Conservation (phyloP, 2,888 invertebrate genomes). For the Clanis bilineata region DNA sequence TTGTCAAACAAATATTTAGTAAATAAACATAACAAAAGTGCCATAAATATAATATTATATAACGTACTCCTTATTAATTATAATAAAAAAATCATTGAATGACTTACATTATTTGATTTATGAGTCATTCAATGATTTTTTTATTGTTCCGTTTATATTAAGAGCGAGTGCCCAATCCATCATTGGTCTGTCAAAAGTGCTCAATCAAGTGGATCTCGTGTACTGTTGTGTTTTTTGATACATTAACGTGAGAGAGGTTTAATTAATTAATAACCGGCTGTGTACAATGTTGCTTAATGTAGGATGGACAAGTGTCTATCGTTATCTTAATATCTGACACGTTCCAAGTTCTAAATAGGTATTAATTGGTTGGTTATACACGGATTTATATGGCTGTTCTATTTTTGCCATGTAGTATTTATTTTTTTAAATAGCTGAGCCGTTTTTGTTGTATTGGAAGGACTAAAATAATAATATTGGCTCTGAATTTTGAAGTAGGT, state of each 20-base stretch:
- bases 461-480: too few species aligned
- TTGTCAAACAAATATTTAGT: too few species aligned
- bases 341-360: background rate
- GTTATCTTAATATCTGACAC: background rate
- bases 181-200: constrained; percentile 55
- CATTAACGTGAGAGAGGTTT: constrained; percentile 44
- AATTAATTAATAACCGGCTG: constrained; percentile 19
- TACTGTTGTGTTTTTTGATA: constrained; percentile 42
- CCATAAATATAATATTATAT: too few species aligned
- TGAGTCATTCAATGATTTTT: constrained; percentile 8
- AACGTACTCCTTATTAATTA: background rate
- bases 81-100: background rate
- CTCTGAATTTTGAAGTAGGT: too few species aligned
- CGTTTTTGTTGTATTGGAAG: too few species aligned
- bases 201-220: constrained; percentile 43
- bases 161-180: constrained; percentile 44
- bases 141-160: background rate
- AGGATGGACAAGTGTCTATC: background rate
- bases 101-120: constrained; percentile 8
- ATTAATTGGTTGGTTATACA: background rate
- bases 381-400: background rate
- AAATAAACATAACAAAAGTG: too few species aligned
- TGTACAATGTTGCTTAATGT: background rate
- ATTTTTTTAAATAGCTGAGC: too few species aligned
- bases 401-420: background rate